A percentile compares a stretch with the other conserved stretches of the same genome.
Evolutionary conservation across 2,113 vertebrate species (phyloP).

Genomic region (Gymnarchus niloticus): DNA sequence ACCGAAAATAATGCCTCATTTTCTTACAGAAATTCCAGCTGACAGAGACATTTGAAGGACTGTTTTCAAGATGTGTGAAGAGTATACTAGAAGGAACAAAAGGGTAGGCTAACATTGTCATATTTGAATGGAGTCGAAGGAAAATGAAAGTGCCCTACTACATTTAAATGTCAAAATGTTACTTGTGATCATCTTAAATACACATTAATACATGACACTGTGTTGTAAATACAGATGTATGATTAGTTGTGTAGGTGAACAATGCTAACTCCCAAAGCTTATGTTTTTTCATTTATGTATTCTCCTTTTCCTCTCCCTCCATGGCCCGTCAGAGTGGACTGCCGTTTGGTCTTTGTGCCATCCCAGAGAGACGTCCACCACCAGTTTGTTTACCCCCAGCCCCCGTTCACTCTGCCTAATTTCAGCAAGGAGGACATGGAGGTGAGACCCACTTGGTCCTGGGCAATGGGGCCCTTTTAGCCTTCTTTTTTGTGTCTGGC

Average conservation of each 20-base stretch:
- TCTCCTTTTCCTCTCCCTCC: neutral
- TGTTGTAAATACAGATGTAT: no score
- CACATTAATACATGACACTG: no score
- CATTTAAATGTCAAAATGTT: neutral
- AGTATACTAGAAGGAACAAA: constrained; percentile 78
- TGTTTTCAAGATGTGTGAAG: constrained; percentile 76
- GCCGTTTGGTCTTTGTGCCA: constrained; percentile 74
- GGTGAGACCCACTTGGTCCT: constrained; percentile 49
- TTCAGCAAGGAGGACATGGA: constrained; percentile 66
- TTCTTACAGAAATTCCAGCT: constrained; percentile 71
- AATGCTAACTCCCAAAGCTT: neutral
- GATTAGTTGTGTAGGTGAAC: no score
- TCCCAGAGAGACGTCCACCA: constrained; percentile 81
- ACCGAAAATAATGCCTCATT: neutral
- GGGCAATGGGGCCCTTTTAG: neutral
- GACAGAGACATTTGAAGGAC: constrained; percentile 64
- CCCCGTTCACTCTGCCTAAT: constrained; percentile 64
- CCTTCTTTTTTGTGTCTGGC: neutral
- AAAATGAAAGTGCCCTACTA: neutral
- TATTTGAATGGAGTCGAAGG: neutral
- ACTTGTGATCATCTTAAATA: neutral
- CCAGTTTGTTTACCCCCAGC: constrained; percentile 79
- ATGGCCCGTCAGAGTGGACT: constrained; percentile 49
- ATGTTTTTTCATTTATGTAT: neutral
- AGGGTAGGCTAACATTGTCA: constrained; percentile 54